A percentile compares a stretch with the other conserved stretches of the same genome.
Conservation (phyloP, 2,797 vertebrate species). For the Acrossocheilus fasciatus region DNA sequence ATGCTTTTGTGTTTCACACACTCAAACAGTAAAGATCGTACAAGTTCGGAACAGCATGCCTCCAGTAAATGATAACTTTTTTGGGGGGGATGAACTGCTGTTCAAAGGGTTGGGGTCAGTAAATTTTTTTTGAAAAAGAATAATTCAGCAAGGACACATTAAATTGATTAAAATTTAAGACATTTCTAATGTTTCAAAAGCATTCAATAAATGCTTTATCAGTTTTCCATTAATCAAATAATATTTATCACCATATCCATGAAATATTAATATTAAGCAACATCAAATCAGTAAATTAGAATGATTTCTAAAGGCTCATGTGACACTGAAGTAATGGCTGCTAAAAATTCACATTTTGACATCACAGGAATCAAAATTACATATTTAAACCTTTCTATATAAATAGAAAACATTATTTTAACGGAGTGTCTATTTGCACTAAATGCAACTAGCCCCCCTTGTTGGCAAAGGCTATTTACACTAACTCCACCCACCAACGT, state of each 20-base stretch:
- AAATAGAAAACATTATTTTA: not conserved
- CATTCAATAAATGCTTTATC: not conserved
- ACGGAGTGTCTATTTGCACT: no score
- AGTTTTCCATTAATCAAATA: not conserved
- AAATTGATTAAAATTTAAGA: not conserved
- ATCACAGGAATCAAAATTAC: not conserved
- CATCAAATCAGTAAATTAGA: not conserved
- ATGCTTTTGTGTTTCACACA: not conserved
- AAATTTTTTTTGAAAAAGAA: not conserved
- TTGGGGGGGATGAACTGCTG: not conserved
- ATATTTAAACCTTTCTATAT: not conserved
- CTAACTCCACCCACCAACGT: no score
- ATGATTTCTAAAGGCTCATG: not conserved
- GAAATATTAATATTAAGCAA: not conserved
- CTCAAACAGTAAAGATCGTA: not conserved
- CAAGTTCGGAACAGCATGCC: not conserved
- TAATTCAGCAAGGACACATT: not conserved
- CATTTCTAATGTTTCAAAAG: not conserved
- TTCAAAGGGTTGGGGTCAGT: not conserved
- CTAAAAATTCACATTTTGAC: not conserved
- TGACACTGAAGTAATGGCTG: not conserved
- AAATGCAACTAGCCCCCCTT: no score
- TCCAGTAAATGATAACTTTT: not conserved
- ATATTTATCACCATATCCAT: not conserved
- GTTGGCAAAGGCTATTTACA: no score